phyloP scores from a whole-genome alignment of 2,888 invertebrate genomes.

The Ischnus inquisitorius region DNA sequence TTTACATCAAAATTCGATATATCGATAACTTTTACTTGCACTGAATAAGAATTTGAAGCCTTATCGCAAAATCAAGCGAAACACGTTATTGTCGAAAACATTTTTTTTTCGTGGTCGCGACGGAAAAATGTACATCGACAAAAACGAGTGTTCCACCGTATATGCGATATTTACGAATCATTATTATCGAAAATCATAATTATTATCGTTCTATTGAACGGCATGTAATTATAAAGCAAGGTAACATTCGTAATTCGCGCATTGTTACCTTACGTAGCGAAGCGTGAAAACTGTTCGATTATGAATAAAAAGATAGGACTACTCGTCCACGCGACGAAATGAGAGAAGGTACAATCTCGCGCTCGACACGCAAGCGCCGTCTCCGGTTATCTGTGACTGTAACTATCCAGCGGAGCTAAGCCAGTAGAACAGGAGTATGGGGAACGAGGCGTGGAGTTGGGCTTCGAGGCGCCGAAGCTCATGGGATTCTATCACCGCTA shows the following conservation, averaged over 20 bases:
- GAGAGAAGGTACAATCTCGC: neutral
- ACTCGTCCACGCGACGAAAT: neutral
- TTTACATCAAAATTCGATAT: too few species aligned
- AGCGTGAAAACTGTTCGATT: neutral
- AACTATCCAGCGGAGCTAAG: neutral
- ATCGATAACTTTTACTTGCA: too few species aligned
- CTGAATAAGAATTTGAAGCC: too few species aligned
- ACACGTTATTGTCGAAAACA: too few species aligned
- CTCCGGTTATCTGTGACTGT: constrained; percentile 1
- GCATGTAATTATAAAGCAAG: too few species aligned
- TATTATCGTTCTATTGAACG: too few species aligned
- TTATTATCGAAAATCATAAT: too few species aligned
- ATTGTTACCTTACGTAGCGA: neutral
- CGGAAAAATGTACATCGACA: too few species aligned
- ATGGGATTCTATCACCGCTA: constrained; percentile 26
- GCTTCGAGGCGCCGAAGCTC: constrained; percentile 13
- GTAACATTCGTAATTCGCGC: neutral
- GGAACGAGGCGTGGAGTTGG: constrained; percentile 3
- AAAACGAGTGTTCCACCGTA: too few species aligned
- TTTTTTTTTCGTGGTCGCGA: too few species aligned
- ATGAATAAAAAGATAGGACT: neutral
- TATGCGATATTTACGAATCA: too few species aligned
- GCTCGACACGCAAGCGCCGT: neutral
- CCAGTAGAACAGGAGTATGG: neutral
- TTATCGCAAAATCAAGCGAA: too few species aligned